Evolutionary conservation across 2,797 vertebrate species (phyloP).

Genomic region (Fringilla coelebs): DNA sequence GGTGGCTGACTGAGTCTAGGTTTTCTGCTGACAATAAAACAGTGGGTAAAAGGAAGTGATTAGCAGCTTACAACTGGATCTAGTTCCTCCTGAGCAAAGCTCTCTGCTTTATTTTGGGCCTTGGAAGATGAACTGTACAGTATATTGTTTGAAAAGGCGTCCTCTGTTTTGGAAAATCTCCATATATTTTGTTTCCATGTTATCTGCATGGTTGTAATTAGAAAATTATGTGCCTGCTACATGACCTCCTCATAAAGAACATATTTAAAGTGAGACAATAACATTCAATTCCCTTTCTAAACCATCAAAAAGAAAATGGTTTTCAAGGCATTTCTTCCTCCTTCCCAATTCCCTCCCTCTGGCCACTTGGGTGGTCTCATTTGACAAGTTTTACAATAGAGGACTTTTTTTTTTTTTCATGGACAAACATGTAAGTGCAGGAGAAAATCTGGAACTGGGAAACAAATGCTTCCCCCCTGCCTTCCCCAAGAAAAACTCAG

Average conservation of each 20-base stretch:
- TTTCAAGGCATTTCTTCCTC: slow-evolving; percentile 63
- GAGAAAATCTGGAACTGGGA: slow-evolving; percentile 29
- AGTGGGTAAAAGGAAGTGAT: slow-evolving; percentile 27
- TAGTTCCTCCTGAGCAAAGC: neutral
- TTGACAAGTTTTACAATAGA: slow-evolving; percentile 52
- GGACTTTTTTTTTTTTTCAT: neutral
- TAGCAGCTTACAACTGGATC: neutral
- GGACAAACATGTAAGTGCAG: slow-evolving; percentile 20
- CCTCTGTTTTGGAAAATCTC: slow-evolving; percentile 51
- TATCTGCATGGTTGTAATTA: slow-evolving; percentile 54
- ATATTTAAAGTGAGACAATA: slow-evolving; percentile 59
- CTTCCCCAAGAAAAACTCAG: neutral
- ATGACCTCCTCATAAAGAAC: slow-evolving; percentile 58
- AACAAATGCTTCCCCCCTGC: neutral
- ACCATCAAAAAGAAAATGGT: slow-evolving; percentile 64
- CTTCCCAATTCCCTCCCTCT: slow-evolving; percentile 36
- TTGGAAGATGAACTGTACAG: slow-evolving; percentile 17
- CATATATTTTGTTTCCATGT: slow-evolving; percentile 49
- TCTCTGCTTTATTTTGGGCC: slow-evolving; percentile 22
- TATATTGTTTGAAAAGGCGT: neutral
- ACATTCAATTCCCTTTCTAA: slow-evolving; percentile 67
- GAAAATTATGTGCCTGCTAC: slow-evolving; percentile 63
- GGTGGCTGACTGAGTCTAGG: neutral
- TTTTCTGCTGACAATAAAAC: slow-evolving; percentile 32
- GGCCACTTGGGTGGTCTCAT: slow-evolving; percentile 64